Percentiles rank a stretch among this genome's conserved stretches.
These are phyloP conservation scores for Orchesella flavescens DNA, from an alignment of 2,888 invertebrate species.

Conservation along the genomic window DNA sequence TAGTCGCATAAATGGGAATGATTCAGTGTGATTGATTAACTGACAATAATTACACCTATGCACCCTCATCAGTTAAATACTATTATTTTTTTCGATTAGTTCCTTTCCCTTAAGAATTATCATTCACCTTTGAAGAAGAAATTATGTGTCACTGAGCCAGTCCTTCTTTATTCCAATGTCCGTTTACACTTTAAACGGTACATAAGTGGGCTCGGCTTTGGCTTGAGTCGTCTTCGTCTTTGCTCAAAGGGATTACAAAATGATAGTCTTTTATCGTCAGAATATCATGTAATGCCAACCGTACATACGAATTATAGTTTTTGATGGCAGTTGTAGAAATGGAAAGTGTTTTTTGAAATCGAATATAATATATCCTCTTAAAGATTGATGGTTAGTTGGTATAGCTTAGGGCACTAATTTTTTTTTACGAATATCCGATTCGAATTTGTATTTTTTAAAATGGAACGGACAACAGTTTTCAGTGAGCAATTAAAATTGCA, in stretches of 20 bases:
- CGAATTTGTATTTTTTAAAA: neutral
- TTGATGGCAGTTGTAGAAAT: conserved; percentile 28
- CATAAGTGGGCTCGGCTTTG: neutral
- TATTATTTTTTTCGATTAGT: neutral
- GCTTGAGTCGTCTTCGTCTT: too few relatives aligned
- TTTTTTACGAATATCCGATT: conserved; percentile 24
- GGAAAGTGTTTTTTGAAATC: conserved; percentile 39
- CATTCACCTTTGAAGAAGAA: conserved; percentile 2
- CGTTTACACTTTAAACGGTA: neutral
- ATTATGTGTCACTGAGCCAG: conserved; percentile 9
- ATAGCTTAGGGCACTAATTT: neutral
- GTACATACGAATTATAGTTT: neutral
- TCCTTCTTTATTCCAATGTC: neutral
- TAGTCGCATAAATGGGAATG: neutral
- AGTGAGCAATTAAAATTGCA: conserved; percentile 38
- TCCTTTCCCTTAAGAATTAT: conserved; percentile 4
- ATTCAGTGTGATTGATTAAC: conserved; percentile 48
- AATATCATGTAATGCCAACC: neutral
- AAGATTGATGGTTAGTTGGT: neutral
- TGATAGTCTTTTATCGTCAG: neutral
- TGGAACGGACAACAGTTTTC: neutral
- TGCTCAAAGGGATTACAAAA: neutral
- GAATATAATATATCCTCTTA: conserved; percentile 13
- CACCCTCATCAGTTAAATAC: conserved; percentile 37
- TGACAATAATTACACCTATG: conserved; percentile 52